Conservation (phyloP, 2,797 vertebrate species). For the Sebastes diaconus region DNA sequence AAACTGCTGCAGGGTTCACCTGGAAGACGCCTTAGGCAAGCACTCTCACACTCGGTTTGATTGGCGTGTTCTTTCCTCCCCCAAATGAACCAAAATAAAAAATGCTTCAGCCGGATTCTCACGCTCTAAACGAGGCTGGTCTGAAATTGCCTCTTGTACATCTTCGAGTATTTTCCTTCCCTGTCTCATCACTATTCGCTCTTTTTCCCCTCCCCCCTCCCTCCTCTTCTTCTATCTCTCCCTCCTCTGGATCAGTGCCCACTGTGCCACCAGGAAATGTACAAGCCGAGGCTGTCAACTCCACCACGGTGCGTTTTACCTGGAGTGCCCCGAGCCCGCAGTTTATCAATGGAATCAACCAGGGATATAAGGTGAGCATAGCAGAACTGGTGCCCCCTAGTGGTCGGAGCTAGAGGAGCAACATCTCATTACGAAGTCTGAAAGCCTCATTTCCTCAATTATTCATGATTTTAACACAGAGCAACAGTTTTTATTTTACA, state of each 20-base stretch:
- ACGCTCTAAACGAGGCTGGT: constrained; percentile 31
- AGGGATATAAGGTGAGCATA: constrained; percentile 94
- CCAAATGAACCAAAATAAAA: constrained; percentile 62
- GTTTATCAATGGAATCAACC: constrained; percentile 99
- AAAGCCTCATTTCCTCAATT: background rate
- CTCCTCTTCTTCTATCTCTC: constrained; percentile 3
- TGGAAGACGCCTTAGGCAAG: constrained; percentile 76
- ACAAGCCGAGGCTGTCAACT: constrained; percentile 92
- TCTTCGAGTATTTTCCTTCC: constrained; percentile 1
- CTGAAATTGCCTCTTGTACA: constrained; percentile 40
- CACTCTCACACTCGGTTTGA: constrained; percentile 71
- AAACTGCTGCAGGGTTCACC: constrained; percentile 73
- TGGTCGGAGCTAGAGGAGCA: constrained; percentile 56
- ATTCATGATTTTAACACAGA: background rate
- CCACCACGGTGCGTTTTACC: constrained; percentile 94
- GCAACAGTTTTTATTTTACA: background rate
- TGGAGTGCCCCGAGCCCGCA: constrained; percentile 99
- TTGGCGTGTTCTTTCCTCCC: constrained; percentile 63
- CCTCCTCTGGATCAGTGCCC: constrained; percentile 86
- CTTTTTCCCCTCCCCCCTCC: background rate
- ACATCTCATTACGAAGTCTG: background rate
- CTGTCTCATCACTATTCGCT: constrained; percentile 41
- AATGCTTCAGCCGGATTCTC: constrained; percentile 51
- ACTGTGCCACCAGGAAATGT: constrained; percentile 96
- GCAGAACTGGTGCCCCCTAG: constrained; percentile 71